A percentile compares a stretch with the other conserved stretches of the same genome.
phyloP scores from a whole-genome alignment of 2,113 vertebrate species.

The Rhynchomys soricoides region DNA sequence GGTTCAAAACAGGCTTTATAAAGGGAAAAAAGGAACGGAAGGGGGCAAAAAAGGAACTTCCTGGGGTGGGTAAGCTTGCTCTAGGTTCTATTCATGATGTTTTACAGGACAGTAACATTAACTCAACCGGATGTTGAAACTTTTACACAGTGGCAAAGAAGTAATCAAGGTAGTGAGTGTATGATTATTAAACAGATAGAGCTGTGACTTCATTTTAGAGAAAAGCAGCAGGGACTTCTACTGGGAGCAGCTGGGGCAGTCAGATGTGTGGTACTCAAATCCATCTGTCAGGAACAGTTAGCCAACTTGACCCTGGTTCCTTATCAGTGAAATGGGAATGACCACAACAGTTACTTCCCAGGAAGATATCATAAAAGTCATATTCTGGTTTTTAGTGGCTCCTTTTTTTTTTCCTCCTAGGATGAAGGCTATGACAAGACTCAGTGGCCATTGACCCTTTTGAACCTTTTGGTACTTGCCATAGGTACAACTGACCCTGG shows the following conservation, averaged over 20 bases:
- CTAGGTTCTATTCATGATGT: background rate
- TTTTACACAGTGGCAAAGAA: slow-evolving; percentile 29
- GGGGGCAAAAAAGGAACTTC: background rate
- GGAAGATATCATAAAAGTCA: background rate
- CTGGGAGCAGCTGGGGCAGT: background rate
- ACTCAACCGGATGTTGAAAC: background rate
- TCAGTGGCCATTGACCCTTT: background rate
- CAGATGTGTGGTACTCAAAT: background rate
- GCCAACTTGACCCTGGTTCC: background rate
- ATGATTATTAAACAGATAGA: background rate
- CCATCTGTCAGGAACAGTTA: background rate
- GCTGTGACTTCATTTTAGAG: background rate
- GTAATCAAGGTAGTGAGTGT: background rate
- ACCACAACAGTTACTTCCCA: background rate
- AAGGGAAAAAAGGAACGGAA: background rate
- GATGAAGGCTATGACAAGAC: background rate
- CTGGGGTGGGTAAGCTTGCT: background rate
- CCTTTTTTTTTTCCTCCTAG: background rate
- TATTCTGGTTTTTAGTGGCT: background rate
- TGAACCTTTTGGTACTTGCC: background rate
- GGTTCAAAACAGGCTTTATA: too few relatives aligned
- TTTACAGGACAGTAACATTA: background rate
- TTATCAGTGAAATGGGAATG: background rate
- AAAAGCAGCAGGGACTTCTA: background rate
- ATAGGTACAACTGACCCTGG: background rate